Evolutionary conservation across 2,888 invertebrate species (phyloP).

Genomic region (Himalopsyche kuldschensis): DNA sequence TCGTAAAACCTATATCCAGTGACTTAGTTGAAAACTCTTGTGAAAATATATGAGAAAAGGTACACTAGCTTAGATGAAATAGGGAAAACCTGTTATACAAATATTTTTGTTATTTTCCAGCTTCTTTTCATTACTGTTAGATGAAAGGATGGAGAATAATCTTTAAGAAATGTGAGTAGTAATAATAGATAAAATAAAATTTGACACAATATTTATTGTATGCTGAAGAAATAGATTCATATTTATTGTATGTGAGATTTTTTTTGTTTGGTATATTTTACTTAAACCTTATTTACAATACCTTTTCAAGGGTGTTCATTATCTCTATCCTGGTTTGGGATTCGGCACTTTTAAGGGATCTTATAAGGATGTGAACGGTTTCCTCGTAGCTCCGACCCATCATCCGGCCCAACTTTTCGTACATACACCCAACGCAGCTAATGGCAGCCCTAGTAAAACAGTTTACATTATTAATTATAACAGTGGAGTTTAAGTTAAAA

Average conservation of each 20-base stretch:
- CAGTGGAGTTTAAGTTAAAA: not conserved
- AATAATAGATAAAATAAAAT: too few species aligned
- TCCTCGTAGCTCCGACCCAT: conserved; percentile 99
- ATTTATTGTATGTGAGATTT: too few species aligned
- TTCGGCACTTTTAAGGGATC: conserved; percentile 90
- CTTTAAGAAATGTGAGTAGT: too few species aligned
- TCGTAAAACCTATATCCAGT: not conserved
- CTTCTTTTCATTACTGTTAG: too few species aligned
- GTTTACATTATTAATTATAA: conserved; percentile 2
- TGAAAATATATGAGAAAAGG: not conserved
- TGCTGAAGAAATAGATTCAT: too few species aligned
- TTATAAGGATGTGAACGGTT: conserved; percentile 88
- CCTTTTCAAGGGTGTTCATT: conserved; percentile 94
- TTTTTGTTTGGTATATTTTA: too few species aligned
- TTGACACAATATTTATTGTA: too few species aligned
- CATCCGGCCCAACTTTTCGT: conserved; percentile 96
- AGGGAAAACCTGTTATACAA: not conserved
- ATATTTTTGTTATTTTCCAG: too few species aligned
- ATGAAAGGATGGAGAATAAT: too few species aligned
- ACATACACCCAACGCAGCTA: conserved; percentile 95
- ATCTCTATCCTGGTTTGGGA: conserved; percentile 96
- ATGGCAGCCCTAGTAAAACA: conserved; percentile 81
- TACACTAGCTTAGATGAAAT: not conserved
- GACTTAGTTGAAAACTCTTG: not conserved
- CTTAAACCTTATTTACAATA: conserved; percentile 46